Evolutionary conservation across 2,797 vertebrate genomes (phyloP), one percentile per base, ranked within the genome.

Genomic region (Gallinago nigripennis): DNA sequence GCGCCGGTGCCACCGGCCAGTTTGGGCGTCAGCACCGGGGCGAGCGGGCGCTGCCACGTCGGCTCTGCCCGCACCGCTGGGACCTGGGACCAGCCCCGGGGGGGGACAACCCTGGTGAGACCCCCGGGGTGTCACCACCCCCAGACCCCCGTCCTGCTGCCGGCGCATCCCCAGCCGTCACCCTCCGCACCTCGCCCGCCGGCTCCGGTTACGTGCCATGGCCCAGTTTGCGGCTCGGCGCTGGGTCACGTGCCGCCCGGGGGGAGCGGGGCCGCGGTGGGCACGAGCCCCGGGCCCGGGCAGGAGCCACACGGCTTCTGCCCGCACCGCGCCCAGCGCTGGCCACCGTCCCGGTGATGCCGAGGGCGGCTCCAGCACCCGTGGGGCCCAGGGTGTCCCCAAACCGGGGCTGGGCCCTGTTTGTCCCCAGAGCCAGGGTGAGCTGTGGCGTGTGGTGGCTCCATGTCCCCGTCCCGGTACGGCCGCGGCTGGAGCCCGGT

Each of bases 391-490:
- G 21, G 11, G 9, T 14, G 69, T 53, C 77, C 46, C 58, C 33
- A 3, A 12, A 2, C 50, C 8, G 1, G 21, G 31, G 13, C 21
- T 20, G 16, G 53, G 61, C 61, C 20, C 19, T 4, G 4, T 21
- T 58, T n/a, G 72, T 58, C 43, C 75, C 54, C 11, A 1, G 39
- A 35, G 51, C 51, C 1, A 33, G 20, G 73, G 20, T 8, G 16
- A 51, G n/a, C n/a, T 8, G 15, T 13, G 6, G 8, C 2, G 25
- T 17, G 28, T 4, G 56, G 73, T 31, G 0, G 35, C 15, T 41
- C 41, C 11, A 2, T 10, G 1, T n/a, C n/a, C 41, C 43, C 2
- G 0, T 33, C 33, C 48, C 5, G 50, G 58, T 30, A 4, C 37
- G 39, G 53, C 51, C 1, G 16, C 14, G 3, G 48, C 39, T 31